Base-by-base conservation (phyloP, 1,140 invertebrate species). In the Dryas iulia region DNA sequence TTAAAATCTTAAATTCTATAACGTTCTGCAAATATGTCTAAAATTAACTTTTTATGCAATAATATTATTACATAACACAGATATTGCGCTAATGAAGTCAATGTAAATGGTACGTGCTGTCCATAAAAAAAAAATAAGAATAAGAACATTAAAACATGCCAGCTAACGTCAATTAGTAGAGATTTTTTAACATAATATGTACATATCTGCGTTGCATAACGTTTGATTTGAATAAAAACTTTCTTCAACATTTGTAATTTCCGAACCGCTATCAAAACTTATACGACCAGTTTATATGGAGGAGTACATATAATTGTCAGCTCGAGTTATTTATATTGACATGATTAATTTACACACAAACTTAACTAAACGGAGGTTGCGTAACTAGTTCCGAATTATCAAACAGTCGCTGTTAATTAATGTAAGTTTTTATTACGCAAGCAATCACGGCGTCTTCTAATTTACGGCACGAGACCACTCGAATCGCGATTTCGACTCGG, bases 271-370 rank as follows among this genome's bases (percentile, higher is more conserved):
- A 47, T 47, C 60, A 54, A 47, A 21, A 47, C 14, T 10, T 47
- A 47, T 47, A 68, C 65, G 66, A 66, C 59, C 54, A 30, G 54
- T 59, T 35, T n/a, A 63, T 74, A 71, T 61, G 56, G 56, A 70
- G 52, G 68, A 69, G 24, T 71, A 65, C 70, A 74, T 67, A 39
- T 56, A 70, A 74, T 70, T 74, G 68, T 70, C 61, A 74, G 69
- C 26, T 52, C 21, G 31, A 53, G 65, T 73, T 66, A 69, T 73
- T 74, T 70, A 62, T 64, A 74, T 66, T 71, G 67, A 66, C 72
- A 47, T 74, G 69, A 68, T 68, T 74, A 74, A 74, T 67, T 71
- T 61, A 74, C 61, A 60, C 52, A 52, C 33, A 57, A 69, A 62
- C 61, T 66, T 64, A 61, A 65, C 65, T 65, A 69, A 69, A 71